phyloP scores from a whole-genome alignment of 2,113 vertebrate species.

The Polypterus senegalus region DNA sequence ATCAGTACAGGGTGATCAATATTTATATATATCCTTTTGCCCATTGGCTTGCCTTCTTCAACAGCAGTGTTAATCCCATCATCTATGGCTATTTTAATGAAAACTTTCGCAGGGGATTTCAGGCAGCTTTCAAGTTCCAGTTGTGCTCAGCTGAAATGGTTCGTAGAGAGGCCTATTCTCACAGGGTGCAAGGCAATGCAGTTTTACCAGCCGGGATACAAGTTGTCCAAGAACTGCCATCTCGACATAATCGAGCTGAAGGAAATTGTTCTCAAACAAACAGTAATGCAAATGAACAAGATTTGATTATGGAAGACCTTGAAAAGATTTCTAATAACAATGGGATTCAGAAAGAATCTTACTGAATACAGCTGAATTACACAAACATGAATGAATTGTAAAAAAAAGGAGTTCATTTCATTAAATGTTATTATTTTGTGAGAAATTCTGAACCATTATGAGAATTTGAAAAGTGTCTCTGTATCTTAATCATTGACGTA shows the following conservation, averaged over 20 bases:
- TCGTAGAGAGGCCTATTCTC: conserved; percentile 39
- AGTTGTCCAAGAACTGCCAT: neutral
- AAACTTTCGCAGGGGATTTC: conserved; percentile 75
- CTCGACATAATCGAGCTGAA: neutral
- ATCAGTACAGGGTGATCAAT: conserved; percentile 62
- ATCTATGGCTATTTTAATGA: conserved; percentile 84
- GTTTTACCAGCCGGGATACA: conserved; percentile 42
- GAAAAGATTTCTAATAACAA: conserved; percentile 41
- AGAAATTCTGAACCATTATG: too few species aligned
- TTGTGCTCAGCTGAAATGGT: conserved; percentile 42
- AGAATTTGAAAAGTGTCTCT: too few species aligned
- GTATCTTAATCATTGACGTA: too few species aligned
- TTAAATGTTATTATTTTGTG: too few species aligned
- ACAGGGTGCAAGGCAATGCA: conserved; percentile 43
- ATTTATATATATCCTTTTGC: conserved; percentile 84
- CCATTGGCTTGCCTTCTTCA: conserved; percentile 85
- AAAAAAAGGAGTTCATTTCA: too few species aligned
- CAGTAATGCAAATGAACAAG: conserved; percentile 43
- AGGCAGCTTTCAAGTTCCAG: conserved; percentile 58
- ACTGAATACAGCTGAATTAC: neutral
- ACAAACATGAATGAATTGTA: too few species aligned
- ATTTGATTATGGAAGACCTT: conserved; percentile 58
- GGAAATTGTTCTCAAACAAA: conserved; percentile 22
- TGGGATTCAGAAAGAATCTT: conserved; percentile 26
- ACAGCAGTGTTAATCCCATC: conserved; percentile 84